Evolutionary conservation across 2,797 vertebrate genomes (phyloP), one percentile per base, ranked within the genome.

Genomic region (Syngnathus acus): DNA sequence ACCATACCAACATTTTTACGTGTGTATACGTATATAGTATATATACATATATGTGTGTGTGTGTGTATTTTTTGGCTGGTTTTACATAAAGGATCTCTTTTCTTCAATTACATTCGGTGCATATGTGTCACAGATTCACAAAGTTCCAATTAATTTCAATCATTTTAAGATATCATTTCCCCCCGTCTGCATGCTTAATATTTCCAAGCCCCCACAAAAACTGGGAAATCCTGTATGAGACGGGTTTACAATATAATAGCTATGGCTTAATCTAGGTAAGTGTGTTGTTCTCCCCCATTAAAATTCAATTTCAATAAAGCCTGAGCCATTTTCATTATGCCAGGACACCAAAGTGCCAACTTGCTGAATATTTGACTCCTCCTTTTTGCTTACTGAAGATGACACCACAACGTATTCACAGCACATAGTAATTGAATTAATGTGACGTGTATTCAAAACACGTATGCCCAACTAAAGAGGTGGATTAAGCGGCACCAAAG

Each of bases 231-330:
- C 26, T 62, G 37, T 43, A 43, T 40, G 37, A 47, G 14, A 43
- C 14, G 40, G 60, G 62, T 60, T 64, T 1, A 43, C 43, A 61
- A 39, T 43, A 5, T 64, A 51, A 68, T 58, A 64, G 32, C 42
- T 38, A 16, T 19, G 43, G 53, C 23, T 9, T 63, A 71, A 76
- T 69, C 23, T 51, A 55, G 62, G 54, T 65, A 70, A 69, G 54
- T 69, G 62, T 68, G 53, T 19, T 7, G 42, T 65, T 62, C 59
- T 38, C 9, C 58, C 39, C 23, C 61, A 67, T 62, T 58, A 61
- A 17, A 38, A 42, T 53, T 53, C 47, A 65, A 65, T 65, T 65
- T 43, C 39, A 45, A 59, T 63, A 38, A 62, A 67, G 38, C 26
- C 59, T 9, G 38, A 64, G 50, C 19, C 13, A 40, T 66, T 67